A percentile compares a stretch with the other conserved stretches of the same genome.
Conservation (phyloP, 1,140 invertebrate species). For the Caenorhabditis tropicalis region DNA sequence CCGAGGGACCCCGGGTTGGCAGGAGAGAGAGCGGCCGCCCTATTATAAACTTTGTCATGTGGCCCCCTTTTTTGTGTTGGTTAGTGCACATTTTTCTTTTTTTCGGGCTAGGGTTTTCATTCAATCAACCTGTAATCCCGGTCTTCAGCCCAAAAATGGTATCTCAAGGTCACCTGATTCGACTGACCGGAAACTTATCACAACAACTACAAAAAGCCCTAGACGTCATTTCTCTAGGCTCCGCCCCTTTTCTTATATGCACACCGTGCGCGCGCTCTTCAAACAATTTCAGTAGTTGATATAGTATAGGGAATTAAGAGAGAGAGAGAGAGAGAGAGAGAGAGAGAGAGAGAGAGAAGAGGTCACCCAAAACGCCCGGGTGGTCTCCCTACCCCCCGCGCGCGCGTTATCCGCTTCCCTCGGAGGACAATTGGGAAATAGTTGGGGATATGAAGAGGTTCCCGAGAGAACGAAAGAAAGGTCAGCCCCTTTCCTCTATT, state of each 20-base stretch:
- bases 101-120: neutral
- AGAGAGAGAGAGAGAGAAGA: neutral
- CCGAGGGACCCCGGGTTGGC: neutral
- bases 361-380: neutral
- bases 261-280: neutral
- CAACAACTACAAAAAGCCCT: no score
- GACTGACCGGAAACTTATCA: no score
- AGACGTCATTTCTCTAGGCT: neutral
- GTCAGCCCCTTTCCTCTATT: neutral
- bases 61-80: neutral
- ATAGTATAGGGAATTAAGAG: no score
- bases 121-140: no score
- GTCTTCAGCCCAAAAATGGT: no score
- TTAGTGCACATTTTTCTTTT: neutral
- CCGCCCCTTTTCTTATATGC: neutral
- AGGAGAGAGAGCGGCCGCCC: neutral
- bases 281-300: neutral
- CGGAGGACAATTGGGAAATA: neutral
- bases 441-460: neutral
- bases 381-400: neutral
- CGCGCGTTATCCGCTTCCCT: neutral
- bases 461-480: neutral
- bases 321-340: neutral
- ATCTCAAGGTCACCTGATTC: no score
- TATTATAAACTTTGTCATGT: constrained; percentile 45